Conservation (phyloP, 1,140 invertebrate species). For the Melanaphis sacchari region DNA sequence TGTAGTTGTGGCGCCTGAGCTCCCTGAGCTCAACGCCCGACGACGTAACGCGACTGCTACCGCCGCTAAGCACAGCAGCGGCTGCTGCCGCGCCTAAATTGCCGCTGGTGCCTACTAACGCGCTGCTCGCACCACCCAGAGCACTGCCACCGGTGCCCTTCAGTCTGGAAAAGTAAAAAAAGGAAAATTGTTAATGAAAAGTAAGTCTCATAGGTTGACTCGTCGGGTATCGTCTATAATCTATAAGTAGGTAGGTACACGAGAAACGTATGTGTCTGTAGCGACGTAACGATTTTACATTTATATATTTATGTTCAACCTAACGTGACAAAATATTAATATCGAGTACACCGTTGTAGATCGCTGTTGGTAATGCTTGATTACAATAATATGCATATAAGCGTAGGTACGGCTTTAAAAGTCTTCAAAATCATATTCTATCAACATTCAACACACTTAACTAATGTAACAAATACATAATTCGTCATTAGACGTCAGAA, state of each 20-base stretch:
- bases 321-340: no score
- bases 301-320: no score
- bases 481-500: not conserved
- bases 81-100: constrained; percentile 43
- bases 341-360: no score
- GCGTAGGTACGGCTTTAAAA: not conserved
- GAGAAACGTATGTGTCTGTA: not conserved
- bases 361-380: not conserved
- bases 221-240: not conserved
- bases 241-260: not conserved
- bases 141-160: constrained; percentile 59
- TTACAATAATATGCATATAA: not conserved
- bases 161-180: constrained; percentile 57
- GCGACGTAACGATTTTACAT: no score
- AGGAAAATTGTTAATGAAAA: not conserved
- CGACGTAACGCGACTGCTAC: constrained; percentile 60
- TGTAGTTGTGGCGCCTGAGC: constrained; percentile 63
- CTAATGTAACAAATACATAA: no score
- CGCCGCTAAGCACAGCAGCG: constrained; percentile 57
- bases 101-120: constrained; percentile 53
- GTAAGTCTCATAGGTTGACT: not conserved
- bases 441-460: no score
- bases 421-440: not conserved
- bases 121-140: constrained; percentile 56
- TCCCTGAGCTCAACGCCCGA: constrained; percentile 59